Base-by-base conservation (phyloP, 2,888 invertebrate genomes). In the Drosophila neonasuta region DNA sequence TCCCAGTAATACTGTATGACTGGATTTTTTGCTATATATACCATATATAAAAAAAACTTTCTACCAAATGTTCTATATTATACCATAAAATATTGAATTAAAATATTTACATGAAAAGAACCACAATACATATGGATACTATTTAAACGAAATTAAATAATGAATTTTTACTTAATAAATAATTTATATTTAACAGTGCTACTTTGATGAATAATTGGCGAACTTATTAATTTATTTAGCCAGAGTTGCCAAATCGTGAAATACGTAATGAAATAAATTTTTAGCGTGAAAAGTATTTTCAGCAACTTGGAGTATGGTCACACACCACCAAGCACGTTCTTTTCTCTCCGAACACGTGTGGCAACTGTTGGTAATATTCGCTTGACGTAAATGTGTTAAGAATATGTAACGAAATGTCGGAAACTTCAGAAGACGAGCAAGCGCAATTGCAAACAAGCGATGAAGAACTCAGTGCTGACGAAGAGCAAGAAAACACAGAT, bases 381-480 rank as follows among this genome's bases (percentile, higher is more conserved):
- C 62, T 46, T n/a, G 15, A 17, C 32, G 50, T 49, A 6, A 15
- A 54, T 3, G 20, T 48, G 44, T 62, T 60, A 39, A 63, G 48
- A 70, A 63, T 63, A 71, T 68, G 20, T 68, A 68, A 68, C 49
- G 69, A 72, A 79, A 90, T 90, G 90, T 89, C 90, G 61, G 86
- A 85, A 78, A 83, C 86, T 83, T 89, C 90, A 75, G 88, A 88
- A 68, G 88, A 89, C 45, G 90, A 89, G 30, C 82, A 86, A 54
- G 54, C 78, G 2, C 73, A 75, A 20, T 52, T 71, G 39, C 68
- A 69, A 61, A 56, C 75, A 20, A 87, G 86, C 46, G 88, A 80
- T 46, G 84, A 79, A 46, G 84, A 86, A 13, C 57, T 56, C 4
- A 81, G 75, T 42, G 74, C 59, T 10, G 77, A 71, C 1, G 71